A percentile compares a stretch with the other conserved stretches of the same genome.
These are phyloP conservation scores for Cantharis flavilabris DNA, from an alignment of 2,888 invertebrate genomes.

Conservation along the genomic window DNA sequence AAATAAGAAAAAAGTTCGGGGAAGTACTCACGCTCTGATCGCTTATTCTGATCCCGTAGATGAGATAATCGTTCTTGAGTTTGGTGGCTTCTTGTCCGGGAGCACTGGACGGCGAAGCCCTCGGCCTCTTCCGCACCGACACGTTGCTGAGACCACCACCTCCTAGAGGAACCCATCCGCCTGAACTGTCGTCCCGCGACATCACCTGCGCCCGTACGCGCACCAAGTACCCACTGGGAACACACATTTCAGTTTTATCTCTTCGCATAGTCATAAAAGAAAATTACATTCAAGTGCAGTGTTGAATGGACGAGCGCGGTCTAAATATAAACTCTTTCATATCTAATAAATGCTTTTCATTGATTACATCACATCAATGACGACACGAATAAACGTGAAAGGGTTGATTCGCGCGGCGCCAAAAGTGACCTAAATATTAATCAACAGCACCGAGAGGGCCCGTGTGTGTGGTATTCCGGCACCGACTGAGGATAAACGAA, in stretches of 20 bases:
- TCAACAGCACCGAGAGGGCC: background rate
- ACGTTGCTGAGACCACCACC: slow-evolving; percentile 95
- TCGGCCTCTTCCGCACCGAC: slow-evolving; percentile 80
- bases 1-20: background rate
- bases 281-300: background rate
- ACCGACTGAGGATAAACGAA: background rate
- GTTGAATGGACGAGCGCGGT: background rate
- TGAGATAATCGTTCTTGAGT: slow-evolving; percentile 85
- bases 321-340: slow-evolving; percentile 17
- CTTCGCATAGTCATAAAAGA: background rate
- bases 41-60: slow-evolving; percentile 89
- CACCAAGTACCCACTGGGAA: slow-evolving; percentile 87
- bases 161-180: slow-evolving; percentile 93
- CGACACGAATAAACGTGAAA: background rate
- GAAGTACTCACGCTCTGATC: slow-evolving; percentile 79
- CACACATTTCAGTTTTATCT: slow-evolving; percentile 26
- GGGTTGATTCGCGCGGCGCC: background rate
- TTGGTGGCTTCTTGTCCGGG: slow-evolving; percentile 53
- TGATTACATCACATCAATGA: slow-evolving; percentile 15
- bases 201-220: slow-evolving; percentile 98
- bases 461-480: background rate
- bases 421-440: slow-evolving; percentile 3
- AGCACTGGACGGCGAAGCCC: slow-evolving; percentile 41
- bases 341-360: slow-evolving; percentile 12
- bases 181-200: slow-evolving; percentile 96